phyloP scores from a whole-genome alignment of 2,113 vertebrate genomes.

The Mormyrus iriodes region DNA sequence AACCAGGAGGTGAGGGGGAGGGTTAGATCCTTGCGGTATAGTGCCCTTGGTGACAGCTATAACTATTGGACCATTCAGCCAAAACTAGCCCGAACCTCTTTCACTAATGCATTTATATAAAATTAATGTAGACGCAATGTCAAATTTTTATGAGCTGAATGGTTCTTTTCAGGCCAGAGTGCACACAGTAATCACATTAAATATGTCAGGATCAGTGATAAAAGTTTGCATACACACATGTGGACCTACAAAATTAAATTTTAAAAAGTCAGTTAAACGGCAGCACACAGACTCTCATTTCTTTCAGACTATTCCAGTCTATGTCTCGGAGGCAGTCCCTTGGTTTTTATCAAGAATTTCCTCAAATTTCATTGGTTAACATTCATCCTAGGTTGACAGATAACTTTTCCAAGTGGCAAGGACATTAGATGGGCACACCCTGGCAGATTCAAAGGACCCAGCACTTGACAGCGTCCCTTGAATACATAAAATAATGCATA shows the following conservation, averaged over 20 bases:
- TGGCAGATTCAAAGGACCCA: background rate
- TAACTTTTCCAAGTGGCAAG: background rate
- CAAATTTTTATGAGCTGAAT: background rate
- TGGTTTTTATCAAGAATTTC: background rate
- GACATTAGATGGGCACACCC: background rate
- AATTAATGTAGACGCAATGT: background rate
- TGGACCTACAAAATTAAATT: background rate
- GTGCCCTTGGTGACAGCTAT: background rate
- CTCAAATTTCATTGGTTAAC: background rate
- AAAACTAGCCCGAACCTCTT: background rate
- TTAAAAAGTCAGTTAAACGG: background rate
- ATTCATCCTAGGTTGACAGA: background rate
- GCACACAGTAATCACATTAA: background rate
- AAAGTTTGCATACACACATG: background rate
- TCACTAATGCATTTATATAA: background rate
- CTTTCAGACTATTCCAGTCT: background rate
- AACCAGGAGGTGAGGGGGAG: background rate
- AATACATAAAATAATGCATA: background rate
- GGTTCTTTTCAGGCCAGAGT: background rate
- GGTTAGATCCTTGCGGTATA: background rate
- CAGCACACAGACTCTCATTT: background rate
- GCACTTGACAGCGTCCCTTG: background rate
- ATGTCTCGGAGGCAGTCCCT: background rate
- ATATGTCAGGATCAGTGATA: background rate
- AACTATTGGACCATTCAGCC: background rate